Evolutionary conservation across 2,888 invertebrate species (phyloP), one percentile per base, ranked within the genome.

Genomic region (Oscheius sp.): DNA sequence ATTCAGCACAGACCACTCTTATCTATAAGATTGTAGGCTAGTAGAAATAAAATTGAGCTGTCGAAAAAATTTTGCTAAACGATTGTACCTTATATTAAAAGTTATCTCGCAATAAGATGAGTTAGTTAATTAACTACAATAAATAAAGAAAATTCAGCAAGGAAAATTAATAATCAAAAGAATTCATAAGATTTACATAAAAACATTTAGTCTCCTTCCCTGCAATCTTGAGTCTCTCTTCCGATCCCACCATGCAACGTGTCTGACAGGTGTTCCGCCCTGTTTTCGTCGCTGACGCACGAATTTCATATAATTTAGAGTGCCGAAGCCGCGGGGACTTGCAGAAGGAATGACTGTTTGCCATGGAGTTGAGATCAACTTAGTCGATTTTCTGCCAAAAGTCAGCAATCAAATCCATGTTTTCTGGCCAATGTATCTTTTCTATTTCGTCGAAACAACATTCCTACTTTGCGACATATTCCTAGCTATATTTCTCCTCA

Each of bases 301-400:
- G n/a, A 9, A 54, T 54, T 41, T 41, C 20, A 12, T 17, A 41
- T 41, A 14, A 17, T 41, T 12, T 6, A 41, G 20, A 3, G 12
- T 12, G n/a, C n/a, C n/a, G n/a, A n/a, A n/a, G n/a, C n/a, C n/a
- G n/a, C n/a, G n/a, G n/a, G n/a, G n/a, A n/a, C n/a, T n/a, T n/a
- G n/a, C n/a, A n/a, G n/a, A n/a, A n/a, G n/a, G n/a, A n/a, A 59
- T 59, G 59, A 41, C 59, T n/a, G n/a, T 59, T 20, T 59, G 59
- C 59, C 44, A 44, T 41, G 44, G 41, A 4, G 5, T 17, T 6
- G 44, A 59, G 26, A 44, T 59, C 12, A 59, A 59, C 20, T 9
- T 44, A 14, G 26, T 59, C 44, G 59, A 59, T n/a, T 59, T 59
- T 28, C 20, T 59, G 44, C 44, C 59, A 2, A 59, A 59, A 41